Percentiles rank a stretch among this genome's conserved stretches.
phyloP scores from a whole-genome alignment of 2,888 invertebrate genomes.

The Leucophenga montana region DNA sequence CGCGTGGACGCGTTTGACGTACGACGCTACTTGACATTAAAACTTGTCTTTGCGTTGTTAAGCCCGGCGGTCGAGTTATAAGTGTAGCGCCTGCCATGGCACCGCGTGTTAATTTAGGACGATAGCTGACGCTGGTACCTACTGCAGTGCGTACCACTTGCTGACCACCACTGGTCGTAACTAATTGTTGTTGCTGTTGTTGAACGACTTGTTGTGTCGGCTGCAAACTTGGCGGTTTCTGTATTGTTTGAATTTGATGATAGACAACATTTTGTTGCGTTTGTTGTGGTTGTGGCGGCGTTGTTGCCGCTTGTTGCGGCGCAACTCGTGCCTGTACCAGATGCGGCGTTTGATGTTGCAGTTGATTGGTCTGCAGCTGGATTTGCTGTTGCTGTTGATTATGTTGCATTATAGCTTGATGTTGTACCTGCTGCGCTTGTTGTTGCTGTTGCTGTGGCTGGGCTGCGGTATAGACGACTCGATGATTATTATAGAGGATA shows the following conservation, averaged over 20 bases:
- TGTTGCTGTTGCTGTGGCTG: slow-evolving; percentile 45
- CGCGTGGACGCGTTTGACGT: slow-evolving; percentile 52
- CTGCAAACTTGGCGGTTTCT: slow-evolving; percentile 36
- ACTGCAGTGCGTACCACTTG: slow-evolving; percentile 48
- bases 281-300: slow-evolving; percentile 40
- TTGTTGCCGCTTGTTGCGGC: slow-evolving; percentile 17
- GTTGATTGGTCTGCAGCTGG: slow-evolving; percentile 48
- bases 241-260: slow-evolving; percentile 65
- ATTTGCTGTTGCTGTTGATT: slow-evolving; percentile 52
- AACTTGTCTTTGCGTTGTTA: slow-evolving; percentile 32
- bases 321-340: slow-evolving; percentile 62
- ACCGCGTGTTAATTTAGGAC: slow-evolving; percentile 48
- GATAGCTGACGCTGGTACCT: slow-evolving; percentile 33
- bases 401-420: slow-evolving; percentile 51
- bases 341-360: slow-evolving; percentile 61
- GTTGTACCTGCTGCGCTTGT: slow-evolving; percentile 45
- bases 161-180: slow-evolving; percentile 42
- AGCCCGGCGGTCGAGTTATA: slow-evolving; percentile 37
- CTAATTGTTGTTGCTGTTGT: slow-evolving; percentile 48
- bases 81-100: slow-evolving; percentile 45
- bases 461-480: slow-evolving; percentile 59
- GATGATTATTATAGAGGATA: slow-evolving; percentile 68
- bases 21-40: slow-evolving; percentile 45
- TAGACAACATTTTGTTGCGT: slow-evolving; percentile 57
- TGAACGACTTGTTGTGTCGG: slow-evolving; percentile 40